Base-by-base conservation (phyloP, 2,797 vertebrate species). In the Salarias fasciatus region DNA sequence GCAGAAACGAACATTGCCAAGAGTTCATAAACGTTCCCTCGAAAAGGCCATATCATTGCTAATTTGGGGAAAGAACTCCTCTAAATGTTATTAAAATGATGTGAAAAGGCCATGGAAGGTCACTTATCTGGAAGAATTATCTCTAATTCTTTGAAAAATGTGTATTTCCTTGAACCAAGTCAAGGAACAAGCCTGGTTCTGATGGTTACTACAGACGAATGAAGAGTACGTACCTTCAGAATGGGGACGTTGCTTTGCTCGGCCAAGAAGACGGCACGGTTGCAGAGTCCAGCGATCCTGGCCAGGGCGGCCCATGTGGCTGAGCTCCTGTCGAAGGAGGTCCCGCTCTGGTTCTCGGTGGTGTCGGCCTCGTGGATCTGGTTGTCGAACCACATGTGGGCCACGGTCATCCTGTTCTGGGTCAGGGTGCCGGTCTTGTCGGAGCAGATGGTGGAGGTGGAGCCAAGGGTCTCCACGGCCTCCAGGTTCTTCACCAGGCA, bases 401-500 rank as follows among this genome's bases (percentile, higher is more conserved):
- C 95, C 0, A 97, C 95, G 0, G 95, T 97, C 95, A 97, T 97
- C 48, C 95, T 91, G 92, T 97, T 97, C 91, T 97, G 95, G 40
- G 95, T 97, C 70, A 97, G 90, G 42, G 95, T 96, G 31, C 95
- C 95, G 0, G 95, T 96, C 83, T 96, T 96, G 90, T 96, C 95
- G 0, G 95, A 97, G 90, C 95, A 97, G 87, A 97, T 97, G 82
- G 95, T 96, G 61, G 95, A 96, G 0, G 95, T 96, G 67, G 95
- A 97, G 43, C 97, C 97, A 62, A 99, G 79, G 4, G 97, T 99
- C 83, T 99, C 97, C 7, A 99, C 97, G 0, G 96, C 96, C 84
- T 99, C 97, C 38, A 99, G 44, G 87, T 98, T 98, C 91, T 98
- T 98, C 67, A 98, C 97, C 69, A 98, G 82, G 76, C 97, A 98